Conservation (phyloP, 2,797 vertebrate genomes). For the Microcaecilia unicolor region DNA sequence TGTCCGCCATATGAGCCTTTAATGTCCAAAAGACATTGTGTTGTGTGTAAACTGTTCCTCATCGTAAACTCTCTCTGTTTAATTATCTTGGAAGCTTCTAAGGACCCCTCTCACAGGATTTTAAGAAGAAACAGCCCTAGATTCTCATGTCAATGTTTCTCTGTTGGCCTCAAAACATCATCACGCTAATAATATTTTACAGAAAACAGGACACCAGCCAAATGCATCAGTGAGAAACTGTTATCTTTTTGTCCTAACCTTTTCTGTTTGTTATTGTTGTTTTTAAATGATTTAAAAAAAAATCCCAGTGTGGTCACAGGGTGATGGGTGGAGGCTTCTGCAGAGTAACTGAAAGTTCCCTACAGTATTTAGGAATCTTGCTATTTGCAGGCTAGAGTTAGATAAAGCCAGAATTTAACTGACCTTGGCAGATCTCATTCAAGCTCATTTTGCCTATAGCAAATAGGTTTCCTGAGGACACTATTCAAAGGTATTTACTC, state of each 20-base stretch:
- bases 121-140: neutral
- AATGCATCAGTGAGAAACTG: neutral
- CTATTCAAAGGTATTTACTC: no score
- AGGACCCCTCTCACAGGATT: slow-evolving; percentile 6
- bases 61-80: neutral
- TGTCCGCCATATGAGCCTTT: no score
- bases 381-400: no score
- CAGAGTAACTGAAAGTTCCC: slow-evolving; percentile 3
- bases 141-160: neutral
- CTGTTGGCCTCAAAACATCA: slow-evolving; percentile 4
- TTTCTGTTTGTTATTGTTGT: slow-evolving; percentile 16
- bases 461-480: no score
- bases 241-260: slow-evolving; percentile 4
- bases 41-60: neutral
- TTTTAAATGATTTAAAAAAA: slow-evolving; percentile 10
- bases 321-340: slow-evolving; percentile 4
- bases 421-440: no score
- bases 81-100: slow-evolving; percentile 3
- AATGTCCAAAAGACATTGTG: no score
- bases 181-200: neutral
- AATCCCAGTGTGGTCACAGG: neutral
- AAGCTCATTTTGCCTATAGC: no score
- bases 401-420: no score
- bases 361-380: no score
- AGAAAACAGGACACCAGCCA: neutral